Base-by-base conservation (phyloP, 2,113 vertebrate species). In the Nymphicus hollandicus region DNA sequence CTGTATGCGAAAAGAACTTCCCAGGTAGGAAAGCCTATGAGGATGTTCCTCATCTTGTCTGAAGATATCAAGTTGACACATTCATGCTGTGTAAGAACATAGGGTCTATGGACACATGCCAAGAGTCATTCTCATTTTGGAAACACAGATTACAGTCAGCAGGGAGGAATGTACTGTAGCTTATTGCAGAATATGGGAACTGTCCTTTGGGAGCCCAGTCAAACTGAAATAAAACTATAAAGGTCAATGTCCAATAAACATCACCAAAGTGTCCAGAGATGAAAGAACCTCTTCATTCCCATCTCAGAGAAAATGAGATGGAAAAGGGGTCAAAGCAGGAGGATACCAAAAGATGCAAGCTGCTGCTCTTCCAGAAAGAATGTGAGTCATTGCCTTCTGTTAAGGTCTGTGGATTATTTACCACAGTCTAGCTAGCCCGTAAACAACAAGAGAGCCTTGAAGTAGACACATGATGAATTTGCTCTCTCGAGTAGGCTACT, bases 381-480 rank as follows among this genome's bases (percentile, higher is more conserved):
- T 39, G 52, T 18, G 46, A 68, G 52, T n/a, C 88, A 27, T 11
- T 81, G 61, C 49, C 69, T 74, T n/a, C 64, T 71, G 13, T 39
- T 84, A 81, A 69, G 24, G 44, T 71, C 70, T 93, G 79, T 83
- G 92, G 86, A 94, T 88, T 96, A 84, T 91, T 93, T 74, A 93
- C 79, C 82, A 60, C 73, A 56, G 58, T 0, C 43, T 17, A 85
- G 65, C 29, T 76, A 58, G 77, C 28, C 46, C 81, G 91, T 66
- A 52, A 88, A 93, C 73, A 77, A 13, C 37, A 44, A 43, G 44
- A 87, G 41, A n/a, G 77, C 49, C 82, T 76, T 71, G 41, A 69
- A 83, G 80, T 6, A 92, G 80, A 79, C 86, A 78, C 50, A 69
- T 52, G 60, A 91, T 72, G 77, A 72, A 90, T 85, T 87, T 79